Evolutionary conservation across 2,113 vertebrate genomes (phyloP), one percentile per base, ranked within the genome.

Genomic region (Hyaena hyaena): DNA sequence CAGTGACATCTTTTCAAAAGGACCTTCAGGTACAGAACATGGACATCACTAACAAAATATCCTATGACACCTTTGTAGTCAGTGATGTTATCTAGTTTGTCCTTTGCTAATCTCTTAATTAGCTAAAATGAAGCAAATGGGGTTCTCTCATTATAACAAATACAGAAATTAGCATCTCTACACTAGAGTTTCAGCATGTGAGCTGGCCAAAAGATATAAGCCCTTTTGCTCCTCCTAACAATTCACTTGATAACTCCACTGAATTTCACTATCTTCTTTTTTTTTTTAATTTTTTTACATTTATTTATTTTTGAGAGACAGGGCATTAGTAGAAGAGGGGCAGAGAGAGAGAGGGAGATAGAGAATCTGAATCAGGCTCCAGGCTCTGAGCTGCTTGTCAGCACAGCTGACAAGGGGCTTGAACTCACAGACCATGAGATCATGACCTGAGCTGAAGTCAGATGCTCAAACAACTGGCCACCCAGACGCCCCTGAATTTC

Each of bases 81-180:
- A 76, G 5, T 33, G n/a, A 81, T 45, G 5, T 55, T 74, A 88
- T 90, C 69, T 43, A 43, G 74, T 68, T 10, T 79, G 45, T 58
- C 79, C 43, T 77, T 85, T 66, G 17, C 28, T 91, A 94, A 88
- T 16, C 65, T 43, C 43, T 94, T 88, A 88, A 63, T 81, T 71
- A 45, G 58, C 50, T 71, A 31, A 24, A 77, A 0, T 80, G 69
- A 69, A 96, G 89, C 66, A 63, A 77, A 4, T 9, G 9, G 48
- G n/a, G 23, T 81, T 83, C 45, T 83, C 63, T 45, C 28, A 61
- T 35, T 50, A 68, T n/a, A 93, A 79, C 21, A 53, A 92, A 33
- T 28, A 48, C 74, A 65, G n/a, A 94, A 73, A 43, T 7, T 19
- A 76, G 55, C 17, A 31, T 77, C 28, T 39, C 39, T 48, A 21